Percentiles rank a stretch among this genome's conserved stretches.
These are phyloP conservation scores for Strigamia transsilvanica DNA, from an alignment of 2,888 invertebrate species.

Conservation along the genomic window DNA sequence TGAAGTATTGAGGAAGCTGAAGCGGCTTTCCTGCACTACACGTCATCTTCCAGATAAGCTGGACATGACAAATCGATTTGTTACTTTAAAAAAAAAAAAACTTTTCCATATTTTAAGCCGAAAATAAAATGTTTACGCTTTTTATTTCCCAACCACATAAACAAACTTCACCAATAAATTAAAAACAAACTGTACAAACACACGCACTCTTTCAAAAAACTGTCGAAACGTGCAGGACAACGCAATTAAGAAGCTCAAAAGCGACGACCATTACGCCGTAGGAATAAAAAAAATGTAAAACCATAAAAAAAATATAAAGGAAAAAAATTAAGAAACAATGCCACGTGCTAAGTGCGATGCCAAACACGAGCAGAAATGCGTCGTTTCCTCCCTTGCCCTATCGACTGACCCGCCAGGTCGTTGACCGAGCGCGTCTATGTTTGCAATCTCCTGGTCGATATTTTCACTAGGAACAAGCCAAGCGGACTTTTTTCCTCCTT, in stretches of 20 bases:
- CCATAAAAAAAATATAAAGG: background rate
- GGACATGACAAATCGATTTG: constrained; percentile 11
- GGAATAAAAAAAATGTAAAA: background rate
- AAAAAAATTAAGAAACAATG: background rate
- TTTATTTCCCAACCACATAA: no score
- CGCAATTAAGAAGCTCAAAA: background rate
- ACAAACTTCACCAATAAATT: no score
- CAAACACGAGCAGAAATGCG: constrained; percentile 35
- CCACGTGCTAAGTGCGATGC: constrained; percentile 24
- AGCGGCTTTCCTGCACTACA: background rate
- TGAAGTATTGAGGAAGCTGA: constrained; percentile 15
- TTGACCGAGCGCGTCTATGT: constrained; percentile 22
- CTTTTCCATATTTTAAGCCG: background rate
- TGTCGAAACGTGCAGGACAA: background rate
- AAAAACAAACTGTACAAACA: no score
- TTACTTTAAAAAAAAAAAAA: background rate
- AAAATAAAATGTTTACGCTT: no score
- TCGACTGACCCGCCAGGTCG: constrained; percentile 44
- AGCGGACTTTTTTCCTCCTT: background rate
- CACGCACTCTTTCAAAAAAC: no score
- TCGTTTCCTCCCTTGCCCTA: constrained; percentile 31
- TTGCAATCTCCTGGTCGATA: constrained; percentile 23
- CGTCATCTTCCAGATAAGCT: constrained; percentile 9
- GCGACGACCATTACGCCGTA: no score
- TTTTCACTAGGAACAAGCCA: constrained; percentile 10